Base-by-base conservation (phyloP, 2,797 vertebrate species). In the Peromyscus nudipes region DNA sequence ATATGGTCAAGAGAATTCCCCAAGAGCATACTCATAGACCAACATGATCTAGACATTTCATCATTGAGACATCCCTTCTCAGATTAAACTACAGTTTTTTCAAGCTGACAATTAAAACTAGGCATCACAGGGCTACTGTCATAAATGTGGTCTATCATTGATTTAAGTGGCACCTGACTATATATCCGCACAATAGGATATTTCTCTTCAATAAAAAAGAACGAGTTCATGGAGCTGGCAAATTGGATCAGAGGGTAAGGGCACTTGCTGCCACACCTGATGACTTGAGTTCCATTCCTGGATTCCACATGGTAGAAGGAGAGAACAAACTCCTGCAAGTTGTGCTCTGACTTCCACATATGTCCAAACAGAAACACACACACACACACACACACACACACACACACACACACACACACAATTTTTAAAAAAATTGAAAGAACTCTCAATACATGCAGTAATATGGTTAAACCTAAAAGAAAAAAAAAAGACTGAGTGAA, bases 191-290 rank as follows among this genome's bases (percentile, higher is more conserved):
- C 43, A 16, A 49, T 37, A 31, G 46, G 80, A 80, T 62, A 55
- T 55, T 73, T 34, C 62, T 91, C 73, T 82, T 29, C 64, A 90
- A 83, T 84, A 84, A 67, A 92, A 93, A 83, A 7, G 6, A 73
- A 71, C 52, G 10, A 62, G 29, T 27, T 65, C 82, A 46, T 19
- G 40, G 27, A 31, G 27, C 40, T 84, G 27, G 60, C 27, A 31
- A 65, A 31, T 46, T 64, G 40, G 16, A 11, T 65, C 27, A 84
- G 40, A 19, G 40, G 9, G 16, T 31, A 43, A 19, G 27, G 25
- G 60, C 8, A 11, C 14, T 83, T 64, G 37, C 57, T 40, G 25
- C 37, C 37, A 64, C 64, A 60, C 27, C 40, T 11, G 37, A 84
- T 43, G 57, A 43, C 57, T 7, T 43, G 25, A 31, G 8, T 83